A percentile compares a stretch with the other conserved stretches of the same genome.
Evolutionary conservation across 2,113 vertebrate species (phyloP).

Genomic region (Cephalopterus ornatus): DNA sequence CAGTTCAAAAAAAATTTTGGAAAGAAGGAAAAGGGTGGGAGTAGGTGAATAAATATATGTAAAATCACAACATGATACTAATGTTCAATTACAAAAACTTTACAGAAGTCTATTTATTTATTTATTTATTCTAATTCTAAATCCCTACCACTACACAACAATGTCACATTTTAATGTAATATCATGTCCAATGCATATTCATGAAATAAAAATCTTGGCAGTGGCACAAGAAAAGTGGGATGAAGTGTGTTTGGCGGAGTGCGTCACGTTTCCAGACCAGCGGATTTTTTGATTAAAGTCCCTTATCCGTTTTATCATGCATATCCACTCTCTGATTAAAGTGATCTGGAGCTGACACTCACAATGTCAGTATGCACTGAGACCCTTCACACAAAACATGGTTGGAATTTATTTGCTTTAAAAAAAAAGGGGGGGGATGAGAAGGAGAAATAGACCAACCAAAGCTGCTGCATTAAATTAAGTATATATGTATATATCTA

Average conservation of each 20-base stretch:
- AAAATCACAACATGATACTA: slow-evolving; percentile 45
- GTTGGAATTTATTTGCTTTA: slow-evolving; percentile 88
- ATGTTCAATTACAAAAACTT: slow-evolving; percentile 69
- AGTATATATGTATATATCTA: neutral
- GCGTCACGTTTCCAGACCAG: slow-evolving; percentile 99
- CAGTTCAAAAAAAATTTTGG: slow-evolving; percentile 32
- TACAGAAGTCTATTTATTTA: slow-evolving; percentile 45
- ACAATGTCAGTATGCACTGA: slow-evolving; percentile 95
- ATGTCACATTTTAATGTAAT: slow-evolving; percentile 91
- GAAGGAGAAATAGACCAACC: slow-evolving; percentile 6
- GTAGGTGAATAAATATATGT: slow-evolving; percentile 32
- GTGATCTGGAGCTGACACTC: slow-evolving; percentile 99
- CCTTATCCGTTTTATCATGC: slow-evolving; percentile 99
- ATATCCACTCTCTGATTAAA: slow-evolving; percentile 99
- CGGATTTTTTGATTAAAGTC: slow-evolving; percentile 99
- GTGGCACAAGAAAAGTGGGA: slow-evolving; percentile 85
- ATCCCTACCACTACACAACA: slow-evolving; percentile 78
- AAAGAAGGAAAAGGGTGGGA: neutral
- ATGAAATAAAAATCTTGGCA: slow-evolving; percentile 88
- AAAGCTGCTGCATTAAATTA: slow-evolving; percentile 18
- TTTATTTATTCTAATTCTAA: slow-evolving; percentile 73
- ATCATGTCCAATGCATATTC: slow-evolving; percentile 94
- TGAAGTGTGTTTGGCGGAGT: slow-evolving; percentile 96
- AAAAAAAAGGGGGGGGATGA: neutral
- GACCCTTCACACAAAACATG: slow-evolving; percentile 88